Base-by-base conservation (phyloP, 2,797 vertebrate species). In the Helarctos malayanus region DNA sequence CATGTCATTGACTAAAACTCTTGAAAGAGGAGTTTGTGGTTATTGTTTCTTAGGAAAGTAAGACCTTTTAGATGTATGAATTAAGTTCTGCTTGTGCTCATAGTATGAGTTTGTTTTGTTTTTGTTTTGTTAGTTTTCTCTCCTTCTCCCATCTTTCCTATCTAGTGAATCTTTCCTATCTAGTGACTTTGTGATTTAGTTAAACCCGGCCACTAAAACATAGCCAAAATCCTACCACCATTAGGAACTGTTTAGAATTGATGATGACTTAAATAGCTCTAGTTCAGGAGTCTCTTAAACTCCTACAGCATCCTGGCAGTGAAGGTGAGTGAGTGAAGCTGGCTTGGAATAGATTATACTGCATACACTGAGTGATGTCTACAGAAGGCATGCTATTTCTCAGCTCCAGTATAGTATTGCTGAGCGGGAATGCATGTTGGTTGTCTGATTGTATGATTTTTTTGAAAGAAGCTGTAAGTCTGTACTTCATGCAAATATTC, bases 131-230 rank as follows among this genome's bases (percentile, higher is more conserved):
- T 11, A 75, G 16, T n/a, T 75, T 32, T 47, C 35, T 65, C 8
- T 86, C 13, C 16, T 5, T 89, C 45, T 52, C 23, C 7, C 69
- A 56, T 73, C 78, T 91, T 92, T 79, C 4, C 21, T 68, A n/a
- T 57, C 49, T 79, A 29, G 13, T 90, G 52, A 82, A 56, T 73
- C 78, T 91, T 92, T 79, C 4, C 21, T 68, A n/a, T 57, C 49
- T 79, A 29, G 13, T 90, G 52, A 82, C 68, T 91, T 38, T 90
- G 69, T 95, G 59, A 89, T 94, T 83, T 93, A 65, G 45, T 71
- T 93, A 91, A 82, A 69, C 45, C 12, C 16, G 82, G 76, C 35
- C 54, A 38, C 35, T 56, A 29, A 93, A 95, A 78, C 38, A 57
- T 27, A 91, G 82, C 23, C 54, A 69, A 63, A 85, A 78, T 83